phyloP scores from a whole-genome alignment of 1,140 invertebrate genomes.

The Papilio helenus region DNA sequence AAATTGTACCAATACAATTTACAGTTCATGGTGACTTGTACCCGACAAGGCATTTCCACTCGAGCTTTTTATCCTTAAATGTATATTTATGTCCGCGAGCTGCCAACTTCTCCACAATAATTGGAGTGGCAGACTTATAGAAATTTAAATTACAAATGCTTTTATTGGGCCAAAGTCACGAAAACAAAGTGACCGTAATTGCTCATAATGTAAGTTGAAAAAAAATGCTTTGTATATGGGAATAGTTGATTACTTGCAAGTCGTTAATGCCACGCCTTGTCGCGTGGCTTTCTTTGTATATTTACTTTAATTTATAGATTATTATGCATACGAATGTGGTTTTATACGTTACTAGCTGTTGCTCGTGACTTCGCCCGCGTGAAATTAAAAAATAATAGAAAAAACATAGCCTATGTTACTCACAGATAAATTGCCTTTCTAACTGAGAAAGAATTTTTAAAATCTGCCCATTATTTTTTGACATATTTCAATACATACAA shows the following conservation, averaged over 20 bases:
- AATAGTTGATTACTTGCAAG: not conserved
- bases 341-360: not conserved
- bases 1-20: not conserved
- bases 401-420: too few species aligned
- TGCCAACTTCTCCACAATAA: slow-evolving; percentile 58
- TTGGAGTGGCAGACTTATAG: slow-evolving; percentile 59
- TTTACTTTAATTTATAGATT: not conserved
- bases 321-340: not conserved
- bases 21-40: slow-evolving; percentile 15
- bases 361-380: too few species aligned
- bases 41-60: slow-evolving; percentile 42
- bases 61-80: slow-evolving; percentile 45
- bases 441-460: too few species aligned
- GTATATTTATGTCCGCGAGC: slow-evolving; percentile 43
- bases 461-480: too few species aligned
- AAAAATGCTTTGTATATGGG: not conserved
- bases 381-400: too few species aligned
- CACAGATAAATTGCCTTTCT: too few species aligned
- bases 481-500: too few species aligned
- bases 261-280: slow-evolving; percentile 5
- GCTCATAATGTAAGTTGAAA: slow-evolving; percentile 1
- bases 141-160: slow-evolving; percentile 43
- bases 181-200: slow-evolving; percentile 20
- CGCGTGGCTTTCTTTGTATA: not conserved
- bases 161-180: slow-evolving; percentile 16